Evolutionary conservation across 2,888 invertebrate species (phyloP), one percentile per base, ranked within the genome.

Genomic region (Amblyteles armatorius): DNA sequence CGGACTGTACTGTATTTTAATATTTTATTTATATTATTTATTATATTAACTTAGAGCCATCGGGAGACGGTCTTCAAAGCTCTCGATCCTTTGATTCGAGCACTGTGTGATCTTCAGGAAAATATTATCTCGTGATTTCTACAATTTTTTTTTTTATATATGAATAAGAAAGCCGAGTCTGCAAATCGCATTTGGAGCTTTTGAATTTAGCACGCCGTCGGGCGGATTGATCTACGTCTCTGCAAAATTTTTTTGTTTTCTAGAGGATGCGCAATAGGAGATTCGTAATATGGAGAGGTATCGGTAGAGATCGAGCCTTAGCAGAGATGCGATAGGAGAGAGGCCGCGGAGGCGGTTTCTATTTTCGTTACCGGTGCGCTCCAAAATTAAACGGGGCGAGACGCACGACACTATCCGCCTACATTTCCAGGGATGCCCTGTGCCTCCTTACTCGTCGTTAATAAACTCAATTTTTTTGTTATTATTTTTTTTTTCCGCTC

Each of bases 361-460:
- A 91, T 91, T 91, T 89, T 88, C 79, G 90, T 87, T 83, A 73
- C 82, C 85, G 82, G 84, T 87, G 74, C 87, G 89, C 87, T 90
- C 91, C 89, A 91, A 91, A 92, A 90, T 91, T 92, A 92, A 90
- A 90, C 91, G 89, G 91, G 91, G 86, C 90, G 89, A 91, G 88
- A 90, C 91, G 90, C 89, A 81, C 82, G 82, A 79, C 50, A 78
- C 78, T 72, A 72, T 76, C 73, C 78, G 78, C 69, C 73, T 78
- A 78, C 68, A 36, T 73, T 68, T 82, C 72, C 33, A 73, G 69
- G 72, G 60, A 33, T 6, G 4, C 60, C 60, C 69, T 76, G 48
- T 63, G 60, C 26, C 29, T 63, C 6, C 29, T n/a, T 63, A 63
- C 60, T 1, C 29, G 33, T 29, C 26, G 13, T 29, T 33, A n/a